A percentile compares a stretch with the other conserved stretches of the same genome.
Conservation (phyloP, 2,888 invertebrate genomes). For the Poecilus cupreus region DNA sequence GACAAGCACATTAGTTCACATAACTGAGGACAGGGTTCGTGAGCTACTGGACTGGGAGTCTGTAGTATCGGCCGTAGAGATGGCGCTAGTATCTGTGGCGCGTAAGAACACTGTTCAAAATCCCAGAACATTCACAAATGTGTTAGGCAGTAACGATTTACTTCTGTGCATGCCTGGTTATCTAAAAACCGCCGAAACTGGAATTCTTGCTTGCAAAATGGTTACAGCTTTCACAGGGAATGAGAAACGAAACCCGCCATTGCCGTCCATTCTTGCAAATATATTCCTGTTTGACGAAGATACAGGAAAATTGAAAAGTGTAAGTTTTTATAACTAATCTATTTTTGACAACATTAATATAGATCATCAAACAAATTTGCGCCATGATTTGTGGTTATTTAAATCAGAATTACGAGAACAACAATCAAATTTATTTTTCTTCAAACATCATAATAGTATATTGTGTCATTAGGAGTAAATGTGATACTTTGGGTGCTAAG, state of each 20-base stretch:
- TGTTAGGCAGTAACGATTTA: conserved; percentile 64
- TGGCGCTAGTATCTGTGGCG: conserved; percentile 69
- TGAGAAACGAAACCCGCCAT: conserved; percentile 65
- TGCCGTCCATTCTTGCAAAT: conserved; percentile 72
- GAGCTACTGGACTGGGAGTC: conserved; percentile 70
- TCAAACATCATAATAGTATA: too few relatives aligned
- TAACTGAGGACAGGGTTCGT: conserved; percentile 68
- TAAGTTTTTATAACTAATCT: conserved; percentile 64
- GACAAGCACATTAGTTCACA: conserved; percentile 23
- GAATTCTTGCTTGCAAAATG: conserved; percentile 73
- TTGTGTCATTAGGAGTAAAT: too few relatives aligned
- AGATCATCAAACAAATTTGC: too few relatives aligned
- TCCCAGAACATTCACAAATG: conserved; percentile 67
- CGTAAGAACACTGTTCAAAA: conserved; percentile 68
- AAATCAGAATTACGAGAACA: too few relatives aligned
- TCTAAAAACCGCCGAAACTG: conserved; percentile 67
- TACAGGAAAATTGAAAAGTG: conserved; percentile 72
- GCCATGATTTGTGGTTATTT: too few relatives aligned
- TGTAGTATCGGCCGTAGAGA: conserved; percentile 70
- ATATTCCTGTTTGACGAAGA: conserved; percentile 72
- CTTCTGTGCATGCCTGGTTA: conserved; percentile 73
- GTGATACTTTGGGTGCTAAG: too few relatives aligned
- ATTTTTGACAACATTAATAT: conserved; percentile 19
- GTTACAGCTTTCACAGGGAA: conserved; percentile 72
- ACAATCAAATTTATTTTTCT: too few relatives aligned